A percentile compares a stretch with the other conserved stretches of the same genome.
phyloP scores from a whole-genome alignment of 1,140 invertebrate genomes.

The Drosophila elegans region DNA sequence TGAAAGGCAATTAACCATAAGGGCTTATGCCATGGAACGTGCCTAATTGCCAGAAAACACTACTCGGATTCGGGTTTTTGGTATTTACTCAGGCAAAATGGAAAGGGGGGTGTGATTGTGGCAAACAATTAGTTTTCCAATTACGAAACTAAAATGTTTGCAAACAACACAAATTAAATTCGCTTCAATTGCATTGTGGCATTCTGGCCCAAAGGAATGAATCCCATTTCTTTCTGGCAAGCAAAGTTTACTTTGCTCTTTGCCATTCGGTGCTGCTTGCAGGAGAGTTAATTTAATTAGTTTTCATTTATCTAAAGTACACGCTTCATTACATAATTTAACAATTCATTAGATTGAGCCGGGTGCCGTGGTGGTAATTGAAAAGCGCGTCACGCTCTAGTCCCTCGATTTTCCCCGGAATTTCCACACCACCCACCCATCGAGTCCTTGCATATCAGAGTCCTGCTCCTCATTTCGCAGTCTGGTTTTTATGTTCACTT shows the following conservation, averaged over 20 bases:
- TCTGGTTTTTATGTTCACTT: slow-evolving; percentile 59
- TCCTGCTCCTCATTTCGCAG: slow-evolving; percentile 21
- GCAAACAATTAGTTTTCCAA: slow-evolving; percentile 75
- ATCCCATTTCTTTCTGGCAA: slow-evolving; percentile 30
- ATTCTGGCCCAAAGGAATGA: neutral
- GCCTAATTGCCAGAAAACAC: slow-evolving; percentile 66
- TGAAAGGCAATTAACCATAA: slow-evolving; percentile 64
- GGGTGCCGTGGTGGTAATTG: slow-evolving; percentile 57
- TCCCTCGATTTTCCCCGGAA: slow-evolving; percentile 26
- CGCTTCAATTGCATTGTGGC: slow-evolving; percentile 31
- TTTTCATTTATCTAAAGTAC: slow-evolving; percentile 78
- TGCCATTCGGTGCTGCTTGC: slow-evolving; percentile 26
- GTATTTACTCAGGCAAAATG: slow-evolving; percentile 58
- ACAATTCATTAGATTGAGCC: slow-evolving; percentile 74
- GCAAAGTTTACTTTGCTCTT: slow-evolving; percentile 49
- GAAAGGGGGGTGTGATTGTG: slow-evolving; percentile 44
- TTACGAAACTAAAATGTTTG: slow-evolving; percentile 62
- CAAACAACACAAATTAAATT: slow-evolving; percentile 66
- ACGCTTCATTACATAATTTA: slow-evolving; percentile 77
- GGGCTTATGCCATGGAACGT: slow-evolving; percentile 60
- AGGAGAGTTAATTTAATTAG: slow-evolving; percentile 71
- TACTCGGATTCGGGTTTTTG: slow-evolving; percentile 28
- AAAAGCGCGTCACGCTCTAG: slow-evolving; percentile 66
- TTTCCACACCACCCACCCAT: neutral
- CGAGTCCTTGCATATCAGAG: slow-evolving; percentile 9